Evolutionary conservation across 23 tunicate genomes (phyloP).

Genomic region (Diplosoma virens): DNA sequence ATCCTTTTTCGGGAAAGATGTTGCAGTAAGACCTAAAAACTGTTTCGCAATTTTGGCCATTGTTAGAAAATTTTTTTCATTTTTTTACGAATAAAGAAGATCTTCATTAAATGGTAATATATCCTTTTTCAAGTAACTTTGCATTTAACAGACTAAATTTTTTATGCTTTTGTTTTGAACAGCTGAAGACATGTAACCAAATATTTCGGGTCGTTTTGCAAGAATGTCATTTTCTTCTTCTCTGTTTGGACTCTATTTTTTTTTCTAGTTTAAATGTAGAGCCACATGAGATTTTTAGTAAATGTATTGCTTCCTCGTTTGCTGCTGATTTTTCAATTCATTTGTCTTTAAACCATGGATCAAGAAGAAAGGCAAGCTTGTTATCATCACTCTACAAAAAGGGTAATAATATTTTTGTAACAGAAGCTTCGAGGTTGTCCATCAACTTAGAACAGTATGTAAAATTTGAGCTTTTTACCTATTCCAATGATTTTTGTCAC

Average conservation of each 20-base stretch:
- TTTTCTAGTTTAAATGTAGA: background rate
- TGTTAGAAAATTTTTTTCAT: background rate
- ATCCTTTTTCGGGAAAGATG: background rate
- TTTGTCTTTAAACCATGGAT: constrained; percentile 4
- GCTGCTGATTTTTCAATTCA: constrained; percentile 2
- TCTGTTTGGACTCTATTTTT: background rate
- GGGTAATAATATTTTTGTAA: constrained; percentile 1
- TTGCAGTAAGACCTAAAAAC: background rate
- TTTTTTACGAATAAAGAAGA: background rate
- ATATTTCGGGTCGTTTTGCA: constrained; percentile 10
- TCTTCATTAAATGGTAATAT: background rate
- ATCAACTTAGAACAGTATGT: background rate
- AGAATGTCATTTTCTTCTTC: constrained; percentile 10
- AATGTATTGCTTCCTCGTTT: constrained; percentile 16
- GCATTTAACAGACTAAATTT: background rate
- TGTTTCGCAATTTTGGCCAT: background rate
- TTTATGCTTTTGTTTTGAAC: background rate
- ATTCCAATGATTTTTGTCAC: background rate
- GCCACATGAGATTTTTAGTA: constrained; percentile 17
- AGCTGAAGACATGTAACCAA: constrained; percentile 8
- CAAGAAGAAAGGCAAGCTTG: constrained; percentile 18
- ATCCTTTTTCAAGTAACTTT: background rate
- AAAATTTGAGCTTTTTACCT: background rate
- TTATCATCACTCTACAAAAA: background rate
- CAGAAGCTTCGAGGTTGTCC: background rate